Conservation (phyloP, 2,888 invertebrate species). For the Tuberolachnus salignus region DNA sequence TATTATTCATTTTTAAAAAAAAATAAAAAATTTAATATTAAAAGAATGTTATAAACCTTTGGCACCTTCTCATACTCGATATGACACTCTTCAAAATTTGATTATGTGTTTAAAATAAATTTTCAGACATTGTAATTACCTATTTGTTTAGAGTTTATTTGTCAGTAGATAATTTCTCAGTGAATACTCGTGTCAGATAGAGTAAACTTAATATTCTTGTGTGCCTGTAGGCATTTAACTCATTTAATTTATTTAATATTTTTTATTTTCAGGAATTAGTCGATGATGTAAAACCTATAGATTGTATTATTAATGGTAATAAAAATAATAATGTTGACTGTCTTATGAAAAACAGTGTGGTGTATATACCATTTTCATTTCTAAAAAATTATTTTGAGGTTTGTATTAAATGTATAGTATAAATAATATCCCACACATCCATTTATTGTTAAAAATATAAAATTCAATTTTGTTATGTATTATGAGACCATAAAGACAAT, state of each 20-base stretch:
- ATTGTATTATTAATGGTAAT: conserved; percentile 88
- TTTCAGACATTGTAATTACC: too few species aligned
- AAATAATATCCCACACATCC: not conserved
- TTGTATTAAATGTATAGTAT: conserved; percentile 59
- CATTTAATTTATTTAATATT: not conserved
- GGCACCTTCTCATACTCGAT: too few species aligned
- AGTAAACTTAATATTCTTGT: not conserved
- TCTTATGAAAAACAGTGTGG: conserved; percentile 80
- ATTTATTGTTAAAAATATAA: too few species aligned
- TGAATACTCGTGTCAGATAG: not conserved
- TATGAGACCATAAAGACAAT: too few species aligned
- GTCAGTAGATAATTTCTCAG: not conserved
- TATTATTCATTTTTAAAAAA: not conserved
- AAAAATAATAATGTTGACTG: conserved; percentile 78
- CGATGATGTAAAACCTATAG: conserved; percentile 68
- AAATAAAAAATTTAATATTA: not conserved
- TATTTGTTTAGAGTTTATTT: too few species aligned
- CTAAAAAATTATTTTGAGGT: conserved; percentile 93
- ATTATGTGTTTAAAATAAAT: too few species aligned
- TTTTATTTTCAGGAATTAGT: conserved; percentile 29
- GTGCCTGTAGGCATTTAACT: too few species aligned
- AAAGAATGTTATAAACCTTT: not conserved
- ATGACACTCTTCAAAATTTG: too few species aligned
- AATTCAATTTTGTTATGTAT: too few species aligned
- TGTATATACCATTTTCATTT: conserved; percentile 91